Evolutionary conservation across 2,113 vertebrate genomes (phyloP).

Genomic region (Kobus ellipsiprymnus): DNA sequence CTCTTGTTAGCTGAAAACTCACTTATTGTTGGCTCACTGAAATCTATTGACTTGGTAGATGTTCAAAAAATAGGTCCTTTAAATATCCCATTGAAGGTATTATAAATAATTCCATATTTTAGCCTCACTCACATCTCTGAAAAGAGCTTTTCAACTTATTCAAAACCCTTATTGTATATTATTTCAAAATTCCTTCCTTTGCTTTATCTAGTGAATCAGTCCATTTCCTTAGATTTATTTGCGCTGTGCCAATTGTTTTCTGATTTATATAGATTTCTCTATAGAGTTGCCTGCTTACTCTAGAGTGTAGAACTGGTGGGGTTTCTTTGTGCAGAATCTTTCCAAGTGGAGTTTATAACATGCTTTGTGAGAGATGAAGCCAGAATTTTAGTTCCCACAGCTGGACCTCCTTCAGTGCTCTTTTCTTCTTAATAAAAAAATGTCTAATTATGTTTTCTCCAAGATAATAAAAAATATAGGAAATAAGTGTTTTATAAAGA

Average conservation of each 20-base stretch:
- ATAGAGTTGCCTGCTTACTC: background rate
- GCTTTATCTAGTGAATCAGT: conserved; percentile 44
- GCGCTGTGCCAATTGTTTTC: conserved; percentile 16
- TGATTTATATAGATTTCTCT: conserved; percentile 43
- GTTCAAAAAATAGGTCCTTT: conserved; percentile 29
- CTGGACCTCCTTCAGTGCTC: background rate
- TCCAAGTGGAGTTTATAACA: background rate
- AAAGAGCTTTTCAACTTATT: conserved; percentile 36
- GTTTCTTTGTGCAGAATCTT: conserved; percentile 22
- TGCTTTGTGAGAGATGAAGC: background rate
- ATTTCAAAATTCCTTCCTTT: conserved; percentile 61
- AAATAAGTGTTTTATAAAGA: background rate
- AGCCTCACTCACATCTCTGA: background rate
- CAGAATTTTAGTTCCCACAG: background rate
- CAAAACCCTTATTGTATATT: conserved; percentile 55
- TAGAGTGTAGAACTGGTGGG: background rate
- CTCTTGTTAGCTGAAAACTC: background rate
- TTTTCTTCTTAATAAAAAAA: conserved; percentile 11
- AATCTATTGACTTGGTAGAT: background rate
- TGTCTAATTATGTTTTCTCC: background rate
- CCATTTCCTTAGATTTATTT: conserved; percentile 60
- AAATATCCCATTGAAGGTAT: background rate
- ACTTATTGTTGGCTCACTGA: background rate
- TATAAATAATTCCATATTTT: conserved; percentile 10
- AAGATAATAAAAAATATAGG: background rate